Evolutionary conservation across 2,888 invertebrate species (phyloP), one percentile per base, ranked within the genome.

Genomic region (Pachliopta kotzebuea): DNA sequence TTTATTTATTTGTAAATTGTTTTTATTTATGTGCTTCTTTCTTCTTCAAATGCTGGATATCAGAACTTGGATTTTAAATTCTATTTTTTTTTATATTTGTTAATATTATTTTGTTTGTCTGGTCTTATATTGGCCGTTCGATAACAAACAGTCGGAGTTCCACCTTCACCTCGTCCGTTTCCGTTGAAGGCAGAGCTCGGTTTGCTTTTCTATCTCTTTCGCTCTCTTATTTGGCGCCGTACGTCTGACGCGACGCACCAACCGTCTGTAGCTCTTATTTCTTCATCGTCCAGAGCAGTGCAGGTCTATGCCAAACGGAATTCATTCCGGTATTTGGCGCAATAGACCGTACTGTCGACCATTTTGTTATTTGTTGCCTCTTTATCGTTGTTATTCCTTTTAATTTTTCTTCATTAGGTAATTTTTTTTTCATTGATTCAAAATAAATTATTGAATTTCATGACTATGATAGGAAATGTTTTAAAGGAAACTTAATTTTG

Each of bases 321-420:
- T 83, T 83, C 84, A 84, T 85, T 82, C 84, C 83, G 84, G 81
- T 84, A 80, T 80, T 82, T 71, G 63, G 70, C 71, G 74, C 72
- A 75, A 72, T 73, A 76, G 71, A 74, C 70, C 69, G 69, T 56
- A 63, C 71, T 66, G 72, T 71, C 79, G 72, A 85, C 85, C 85
- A 85, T 85, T 67, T 85, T 85, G 83, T 67, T 71, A 21, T 71
- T 74, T 66, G 52, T 52, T 20, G 45, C 49, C 37, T 37, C 58
- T 37, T 68, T 69, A 63, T 55, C 60, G 59, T 62, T 21, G 18
- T 45, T 64, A n/a, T 53, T 14, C 31, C 31, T 11, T 37, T 37
- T 37, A 37, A 37, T 11, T 37, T 11, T 37, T 9, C 11, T 1
- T 31, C 11, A 31, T 31, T 1, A 11, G 14, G 14, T 37, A 37